These are phyloP conservation scores for Ginglymostoma cirratum DNA, from an alignment of 2,113 vertebrate genomes.

Conservation along the genomic window DNA sequence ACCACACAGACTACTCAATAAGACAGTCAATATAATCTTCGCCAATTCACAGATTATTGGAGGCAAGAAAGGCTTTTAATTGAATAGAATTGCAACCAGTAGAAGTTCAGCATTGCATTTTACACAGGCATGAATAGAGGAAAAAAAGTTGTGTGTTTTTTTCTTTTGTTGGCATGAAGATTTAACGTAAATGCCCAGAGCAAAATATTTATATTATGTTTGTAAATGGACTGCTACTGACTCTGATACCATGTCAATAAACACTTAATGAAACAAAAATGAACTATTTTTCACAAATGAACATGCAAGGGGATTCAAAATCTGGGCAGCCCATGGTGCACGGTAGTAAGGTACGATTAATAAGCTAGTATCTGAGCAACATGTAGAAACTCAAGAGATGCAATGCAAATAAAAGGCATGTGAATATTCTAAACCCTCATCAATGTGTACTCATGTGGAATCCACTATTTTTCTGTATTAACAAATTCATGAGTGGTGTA, in stretches of 20 bases:
- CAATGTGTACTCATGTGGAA: neutral
- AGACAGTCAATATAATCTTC: neutral
- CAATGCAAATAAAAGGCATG: slow-evolving; percentile 11
- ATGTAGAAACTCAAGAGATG: neutral
- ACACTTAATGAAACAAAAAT: neutral
- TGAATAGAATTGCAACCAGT: neutral
- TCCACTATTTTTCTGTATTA: neutral
- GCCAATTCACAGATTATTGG: neutral
- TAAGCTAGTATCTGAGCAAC: neutral
- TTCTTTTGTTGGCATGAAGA: neutral
- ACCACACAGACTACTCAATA: neutral
- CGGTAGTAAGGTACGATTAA: neutral
- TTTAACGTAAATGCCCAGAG: neutral
- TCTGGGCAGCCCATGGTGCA: neutral
- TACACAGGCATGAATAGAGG: neutral
- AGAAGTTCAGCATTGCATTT: neutral
- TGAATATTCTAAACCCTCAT: neutral
- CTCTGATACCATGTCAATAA: neutral
- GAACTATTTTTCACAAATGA: neutral
- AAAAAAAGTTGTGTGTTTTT: neutral
- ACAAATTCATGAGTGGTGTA: neutral
- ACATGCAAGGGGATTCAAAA: neutral
- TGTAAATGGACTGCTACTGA: neutral
- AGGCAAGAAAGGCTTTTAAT: neutral
- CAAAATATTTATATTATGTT: neutral